Evolutionary conservation across 2,888 invertebrate genomes (phyloP).

Genomic region (Cancer borealis): DNA sequence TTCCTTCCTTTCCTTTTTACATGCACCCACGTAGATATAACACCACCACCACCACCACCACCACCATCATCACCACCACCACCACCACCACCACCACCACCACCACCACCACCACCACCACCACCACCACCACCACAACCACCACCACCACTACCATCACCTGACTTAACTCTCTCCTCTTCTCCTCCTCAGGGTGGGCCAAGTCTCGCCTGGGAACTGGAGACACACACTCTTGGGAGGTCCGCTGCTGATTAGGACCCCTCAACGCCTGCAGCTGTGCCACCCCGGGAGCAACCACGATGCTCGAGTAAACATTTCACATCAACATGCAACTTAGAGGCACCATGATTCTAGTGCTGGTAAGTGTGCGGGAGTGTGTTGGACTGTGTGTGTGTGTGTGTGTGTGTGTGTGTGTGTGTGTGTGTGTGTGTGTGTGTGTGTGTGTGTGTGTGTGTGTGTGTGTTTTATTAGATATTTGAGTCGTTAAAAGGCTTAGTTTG

Average conservation of each 20-base stretch:
- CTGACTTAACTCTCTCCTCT: background rate
- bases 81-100: background rate
- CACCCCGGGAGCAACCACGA: constrained; percentile 42
- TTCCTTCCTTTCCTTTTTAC: background rate
- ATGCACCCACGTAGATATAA: background rate
- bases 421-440: constrained; percentile 9
- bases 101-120: background rate
- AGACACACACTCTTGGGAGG: background rate
- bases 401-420: constrained; percentile 20
- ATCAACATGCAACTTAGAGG: constrained; percentile 62
- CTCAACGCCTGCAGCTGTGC: background rate
- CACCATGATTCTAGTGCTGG: constrained; percentile 62
- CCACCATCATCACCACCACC: background rate
- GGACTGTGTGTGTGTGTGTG: background rate
- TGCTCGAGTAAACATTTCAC: constrained; percentile 50
- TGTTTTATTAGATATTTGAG: no score
- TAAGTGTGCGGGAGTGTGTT: background rate
- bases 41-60: background rate
- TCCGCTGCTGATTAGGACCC: background rate
- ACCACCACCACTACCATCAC: no score
- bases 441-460: background rate
- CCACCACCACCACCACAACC: background rate
- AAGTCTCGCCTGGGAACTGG: background rate
- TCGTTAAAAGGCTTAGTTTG: no score
- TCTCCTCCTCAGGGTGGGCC: background rate